Evolutionary conservation across 2,113 vertebrate species (phyloP), one percentile per base, ranked within the genome.

Genomic region (Benitochromis conjunctus): DNA sequence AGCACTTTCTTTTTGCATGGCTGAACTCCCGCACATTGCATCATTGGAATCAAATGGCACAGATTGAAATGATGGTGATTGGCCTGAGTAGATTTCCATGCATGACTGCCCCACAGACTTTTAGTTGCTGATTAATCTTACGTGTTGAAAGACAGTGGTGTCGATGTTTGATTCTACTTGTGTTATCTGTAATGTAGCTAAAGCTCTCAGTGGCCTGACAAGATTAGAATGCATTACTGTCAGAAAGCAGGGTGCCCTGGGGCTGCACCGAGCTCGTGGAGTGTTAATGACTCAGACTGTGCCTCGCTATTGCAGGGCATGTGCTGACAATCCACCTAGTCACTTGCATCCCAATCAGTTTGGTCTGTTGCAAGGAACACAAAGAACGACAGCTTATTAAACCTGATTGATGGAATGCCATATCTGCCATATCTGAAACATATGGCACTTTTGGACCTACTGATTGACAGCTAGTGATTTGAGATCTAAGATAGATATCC

Each of bases 151-250:
- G 92, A 90, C 93, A 91, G 92, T 60, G 51, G 86, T 34, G 86
- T 84, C 86, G 77, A 51, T 88, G 92, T 93, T 92, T 89, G 94
- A 95, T 94, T 94, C 87, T 34, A 78, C 89, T 91, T 86, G 88
- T 95, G 93, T 95, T 96, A 95, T 95, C 95, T 94, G 94, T 93
- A 92, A 94, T 94, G 94, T 94, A 95, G 90, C 92, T 84, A 83
- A 90, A 91, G 86, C 94, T 95, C 92, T 95, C 95, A 95, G 94
- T 94, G 90, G 92, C 77, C 92, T 93, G 94, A 94, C 89, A 92
- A 93, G 94, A 96, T 96, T 96, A 95, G 94, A 95, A 94, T 94
- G 92, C 95, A 95, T 96, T 95, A 94, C 90, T 93, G 94, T 94
- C 93, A 93, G 94, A 94, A 87, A 91, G 88, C 92, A 89, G 78